Conservation (phyloP, 1,140 invertebrate species). For the Drosophila miranda region DNA sequence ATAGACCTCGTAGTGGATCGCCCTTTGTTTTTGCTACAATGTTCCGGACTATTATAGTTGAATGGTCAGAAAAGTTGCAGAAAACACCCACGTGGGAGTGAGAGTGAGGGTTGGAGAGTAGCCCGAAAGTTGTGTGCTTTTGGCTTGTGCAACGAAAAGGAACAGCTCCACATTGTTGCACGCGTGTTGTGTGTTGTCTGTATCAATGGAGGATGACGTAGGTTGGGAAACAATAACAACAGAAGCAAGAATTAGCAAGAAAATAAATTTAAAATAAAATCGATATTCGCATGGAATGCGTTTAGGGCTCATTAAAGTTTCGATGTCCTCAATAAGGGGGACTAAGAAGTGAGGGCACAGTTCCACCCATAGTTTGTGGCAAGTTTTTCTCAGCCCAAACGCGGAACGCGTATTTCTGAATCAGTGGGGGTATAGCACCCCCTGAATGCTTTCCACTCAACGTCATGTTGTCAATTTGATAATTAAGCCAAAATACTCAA, state of each 20-base stretch:
- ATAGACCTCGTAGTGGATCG: constrained; percentile 9
- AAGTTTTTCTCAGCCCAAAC: no score
- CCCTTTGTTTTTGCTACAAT: constrained; percentile 57
- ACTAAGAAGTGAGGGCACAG: no score
- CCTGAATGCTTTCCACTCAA: constrained; percentile 27
- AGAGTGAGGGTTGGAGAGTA: constrained; percentile 1
- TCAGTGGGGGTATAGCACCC: no score
- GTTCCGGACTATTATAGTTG: constrained; percentile 64
- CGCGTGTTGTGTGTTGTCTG: constrained; percentile 30
- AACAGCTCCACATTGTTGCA: constrained; percentile 25
- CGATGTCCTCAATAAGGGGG: constrained; percentile 20
- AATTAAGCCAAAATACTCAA: constrained; percentile 14
- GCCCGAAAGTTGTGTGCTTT: constrained; percentile 16
- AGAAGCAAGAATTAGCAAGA: constrained; percentile 33
- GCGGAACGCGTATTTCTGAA: no score
- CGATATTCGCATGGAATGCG: constrained; percentile 50
- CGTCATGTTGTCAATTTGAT: constrained; percentile 55
- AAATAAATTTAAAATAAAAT: constrained; percentile 36
- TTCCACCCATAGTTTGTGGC: no score
- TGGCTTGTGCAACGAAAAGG: constrained; percentile 13
- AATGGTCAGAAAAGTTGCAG: constrained; percentile 71
- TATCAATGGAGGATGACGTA: constrained; percentile 22
- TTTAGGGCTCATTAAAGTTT: constrained; percentile 54
- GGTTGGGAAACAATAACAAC: no score
- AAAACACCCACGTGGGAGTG: constrained; percentile 45